Evolutionary conservation across 2,797 vertebrate genomes (phyloP).

Genomic region (Cryptoprocta ferox): DNA sequence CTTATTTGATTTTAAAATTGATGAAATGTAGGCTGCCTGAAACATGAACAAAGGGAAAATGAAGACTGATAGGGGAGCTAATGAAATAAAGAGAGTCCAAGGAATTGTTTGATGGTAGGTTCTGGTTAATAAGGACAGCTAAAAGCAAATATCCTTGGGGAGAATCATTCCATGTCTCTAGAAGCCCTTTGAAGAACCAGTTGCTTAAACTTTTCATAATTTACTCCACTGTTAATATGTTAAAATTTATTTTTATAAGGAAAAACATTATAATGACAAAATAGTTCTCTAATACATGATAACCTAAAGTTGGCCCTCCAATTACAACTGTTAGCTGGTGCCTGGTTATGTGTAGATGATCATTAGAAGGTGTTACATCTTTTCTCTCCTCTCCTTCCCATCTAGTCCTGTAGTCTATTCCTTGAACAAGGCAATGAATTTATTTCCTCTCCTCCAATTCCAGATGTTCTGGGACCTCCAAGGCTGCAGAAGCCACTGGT

Average conservation of each 20-base stretch:
- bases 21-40: conserved; percentile 19
- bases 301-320: not conserved
- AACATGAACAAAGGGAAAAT: conserved; percentile 31
- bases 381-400: not conserved
- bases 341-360: not conserved
- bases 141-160: not conserved
- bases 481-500: not conserved
- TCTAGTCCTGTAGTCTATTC: not conserved
- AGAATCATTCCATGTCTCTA: not conserved
- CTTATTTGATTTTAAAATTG: conserved; percentile 53
- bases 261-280: conserved; percentile 3
- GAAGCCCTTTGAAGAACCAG: not conserved
- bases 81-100: conserved; percentile 15
- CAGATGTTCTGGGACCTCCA: not conserved
- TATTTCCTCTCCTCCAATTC: not conserved
- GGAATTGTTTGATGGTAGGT: not conserved
- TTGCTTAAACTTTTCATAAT: not conserved
- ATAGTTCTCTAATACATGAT: not conserved
- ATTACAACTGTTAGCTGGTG: not conserved
- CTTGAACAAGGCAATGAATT: not conserved
- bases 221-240: conserved; percentile 30
- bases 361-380: not conserved
- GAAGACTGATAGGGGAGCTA: not conserved
- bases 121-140: not conserved
- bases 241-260: not conserved